Evolutionary conservation across 2,888 invertebrate species (phyloP).

Genomic region (Aleiodes testaceus): DNA sequence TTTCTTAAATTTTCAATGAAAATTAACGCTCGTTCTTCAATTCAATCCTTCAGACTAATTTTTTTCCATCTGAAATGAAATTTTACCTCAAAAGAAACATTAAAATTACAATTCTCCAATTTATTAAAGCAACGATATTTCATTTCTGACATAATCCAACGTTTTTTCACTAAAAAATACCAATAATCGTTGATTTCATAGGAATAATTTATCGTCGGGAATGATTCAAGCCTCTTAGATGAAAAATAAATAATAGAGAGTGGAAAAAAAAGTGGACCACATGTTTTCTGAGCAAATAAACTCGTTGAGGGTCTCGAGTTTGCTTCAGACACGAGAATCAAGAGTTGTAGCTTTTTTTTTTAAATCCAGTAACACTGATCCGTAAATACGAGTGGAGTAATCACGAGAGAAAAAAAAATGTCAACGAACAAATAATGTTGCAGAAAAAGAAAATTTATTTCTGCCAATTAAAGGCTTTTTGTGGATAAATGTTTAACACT

Average conservation of each 20-base stretch:
- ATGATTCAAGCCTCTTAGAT: neutral
- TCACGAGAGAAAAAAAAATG: neutral
- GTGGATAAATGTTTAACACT: no score
- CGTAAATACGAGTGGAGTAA: neutral
- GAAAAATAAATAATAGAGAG: neutral
- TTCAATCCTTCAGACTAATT: no score
- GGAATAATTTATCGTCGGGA: neutral
- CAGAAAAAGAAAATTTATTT: neutral
- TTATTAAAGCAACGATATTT: no score
- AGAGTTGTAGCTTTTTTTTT: neutral
- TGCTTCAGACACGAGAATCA: slow-evolving; percentile 2
- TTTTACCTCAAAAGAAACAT: no score
- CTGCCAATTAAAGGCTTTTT: no score
- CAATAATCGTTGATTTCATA: neutral
- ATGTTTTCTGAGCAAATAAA: slow-evolving; percentile 11
- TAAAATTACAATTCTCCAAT: no score
- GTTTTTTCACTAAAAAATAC: no score
- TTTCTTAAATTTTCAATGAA: no score
- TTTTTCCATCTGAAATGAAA: no score
- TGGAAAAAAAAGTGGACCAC: neutral
- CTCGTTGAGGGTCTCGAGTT: slow-evolving; percentile 1
- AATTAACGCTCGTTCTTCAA: no score
- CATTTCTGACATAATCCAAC: no score
- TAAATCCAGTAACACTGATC: neutral
- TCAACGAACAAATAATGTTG: neutral